Evolutionary conservation across 2,888 invertebrate species (phyloP).

Genomic region (Phania funesta): DNA sequence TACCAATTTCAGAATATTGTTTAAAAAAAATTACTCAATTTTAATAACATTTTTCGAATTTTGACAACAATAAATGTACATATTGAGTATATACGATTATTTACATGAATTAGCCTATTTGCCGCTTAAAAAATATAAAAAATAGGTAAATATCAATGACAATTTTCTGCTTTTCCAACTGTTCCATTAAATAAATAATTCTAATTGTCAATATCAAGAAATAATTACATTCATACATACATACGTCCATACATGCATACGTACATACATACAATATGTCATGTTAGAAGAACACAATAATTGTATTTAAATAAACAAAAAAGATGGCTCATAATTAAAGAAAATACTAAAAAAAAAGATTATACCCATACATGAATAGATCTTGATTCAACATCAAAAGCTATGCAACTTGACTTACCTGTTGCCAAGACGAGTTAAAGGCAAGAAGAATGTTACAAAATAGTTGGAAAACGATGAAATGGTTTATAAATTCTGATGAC

Average conservation of each 20-base stretch:
- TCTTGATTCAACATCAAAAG: background rate
- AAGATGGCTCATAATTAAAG: background rate
- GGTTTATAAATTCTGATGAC: constrained; percentile 53
- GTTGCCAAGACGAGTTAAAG: constrained; percentile 53
- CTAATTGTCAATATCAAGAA: background rate
- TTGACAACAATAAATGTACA: too few species aligned
- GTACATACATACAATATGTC: too few species aligned
- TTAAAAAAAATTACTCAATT: too few species aligned
- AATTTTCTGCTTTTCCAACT: constrained; percentile 3
- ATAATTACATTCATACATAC: background rate
- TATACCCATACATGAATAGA: background rate
- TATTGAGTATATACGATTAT: too few species aligned
- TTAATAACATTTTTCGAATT: too few species aligned
- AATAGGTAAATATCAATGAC: too few species aligned
- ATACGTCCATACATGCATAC: background rate
- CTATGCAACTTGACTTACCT: constrained; percentile 59
- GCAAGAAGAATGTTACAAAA: constrained; percentile 29
- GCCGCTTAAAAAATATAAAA: too few species aligned
- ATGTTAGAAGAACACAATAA: background rate
- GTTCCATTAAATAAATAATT: background rate
- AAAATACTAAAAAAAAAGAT: background rate
- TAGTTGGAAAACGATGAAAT: constrained; percentile 17
- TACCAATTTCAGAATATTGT: too few species aligned
- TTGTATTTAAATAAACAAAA: background rate
- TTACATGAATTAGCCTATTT: too few species aligned